These are phyloP conservation scores for Lepidurus couesii DNA, from an alignment of 1,140 invertebrate species.

Conservation along the genomic window DNA sequence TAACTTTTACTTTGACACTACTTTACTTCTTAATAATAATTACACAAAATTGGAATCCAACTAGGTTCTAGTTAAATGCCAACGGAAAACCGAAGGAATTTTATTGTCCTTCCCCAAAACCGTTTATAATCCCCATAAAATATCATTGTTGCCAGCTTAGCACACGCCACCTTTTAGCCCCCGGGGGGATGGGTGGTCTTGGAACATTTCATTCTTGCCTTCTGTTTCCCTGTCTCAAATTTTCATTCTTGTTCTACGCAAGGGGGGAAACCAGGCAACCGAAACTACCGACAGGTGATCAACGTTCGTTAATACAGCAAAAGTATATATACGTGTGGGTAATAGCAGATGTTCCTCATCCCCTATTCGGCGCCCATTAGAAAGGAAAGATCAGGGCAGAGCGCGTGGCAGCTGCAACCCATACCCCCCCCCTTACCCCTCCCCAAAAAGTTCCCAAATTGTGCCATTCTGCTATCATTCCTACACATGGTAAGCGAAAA, in stretches of 20 bases:
- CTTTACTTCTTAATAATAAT: too few species aligned
- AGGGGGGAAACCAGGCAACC: background rate
- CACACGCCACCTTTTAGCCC: too few species aligned
- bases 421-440: constrained; percentile 25
- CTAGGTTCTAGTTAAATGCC: too few species aligned
- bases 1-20: too few species aligned
- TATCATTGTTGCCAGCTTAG: too few species aligned
- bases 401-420: constrained; percentile 12
- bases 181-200: too few species aligned
- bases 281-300: constrained; percentile 11
- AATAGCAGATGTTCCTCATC: constrained; percentile 11
- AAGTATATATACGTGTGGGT: background rate
- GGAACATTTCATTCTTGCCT: too few species aligned
- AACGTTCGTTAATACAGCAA: background rate
- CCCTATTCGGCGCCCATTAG: background rate
- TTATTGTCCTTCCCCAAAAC: too few species aligned
- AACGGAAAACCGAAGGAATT: too few species aligned
- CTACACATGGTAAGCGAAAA: background rate
- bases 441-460: background rate
- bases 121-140: too few species aligned
- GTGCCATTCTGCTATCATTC: background rate
- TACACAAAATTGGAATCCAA: too few species aligned
- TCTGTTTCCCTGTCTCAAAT: too few species aligned
- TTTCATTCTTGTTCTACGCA: background rate
- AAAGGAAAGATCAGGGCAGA: background rate